Conservation (phyloP, 1,140 invertebrate genomes). For the Drosophila sulfurigaster region DNA sequence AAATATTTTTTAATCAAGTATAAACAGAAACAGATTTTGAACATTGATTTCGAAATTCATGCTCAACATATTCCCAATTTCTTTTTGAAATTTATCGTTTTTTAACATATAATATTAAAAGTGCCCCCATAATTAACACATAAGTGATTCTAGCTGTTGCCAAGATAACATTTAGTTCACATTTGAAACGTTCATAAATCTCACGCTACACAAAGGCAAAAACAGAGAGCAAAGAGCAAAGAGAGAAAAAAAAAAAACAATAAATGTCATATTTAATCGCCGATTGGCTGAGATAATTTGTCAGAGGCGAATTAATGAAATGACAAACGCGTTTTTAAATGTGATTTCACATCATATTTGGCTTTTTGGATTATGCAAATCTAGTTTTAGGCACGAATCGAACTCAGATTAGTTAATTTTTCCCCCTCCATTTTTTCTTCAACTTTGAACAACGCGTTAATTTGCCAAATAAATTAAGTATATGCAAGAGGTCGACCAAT, state of each 20-base stretch:
- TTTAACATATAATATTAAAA: not conserved
- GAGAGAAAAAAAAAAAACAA: not conserved
- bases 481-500: conserved; percentile 14
- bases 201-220: not conserved
- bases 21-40: no score
- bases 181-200: conserved; percentile 4
- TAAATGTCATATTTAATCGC: conserved; percentile 22
- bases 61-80: no score
- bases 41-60: no score
- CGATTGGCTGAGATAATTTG: conserved; percentile 13
- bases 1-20: no score
- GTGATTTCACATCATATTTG: conserved; percentile 16
- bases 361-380: conserved; percentile 14
- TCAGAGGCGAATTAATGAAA: conserved; percentile 9
- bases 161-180: not conserved
- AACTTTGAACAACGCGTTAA: not conserved
- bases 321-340: conserved; percentile 17
- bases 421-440: no score
- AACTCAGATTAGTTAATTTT: not conserved
- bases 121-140: not conserved
- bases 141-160: conserved; percentile 1
- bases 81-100: no score
- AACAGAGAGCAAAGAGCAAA: no score
- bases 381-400: conserved; percentile 5
- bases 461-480: conserved; percentile 5